Evolutionary conservation across 2,113 vertebrate genomes (phyloP), one percentile per base, ranked within the genome.

Genomic region (Antechinus flavipes): DNA sequence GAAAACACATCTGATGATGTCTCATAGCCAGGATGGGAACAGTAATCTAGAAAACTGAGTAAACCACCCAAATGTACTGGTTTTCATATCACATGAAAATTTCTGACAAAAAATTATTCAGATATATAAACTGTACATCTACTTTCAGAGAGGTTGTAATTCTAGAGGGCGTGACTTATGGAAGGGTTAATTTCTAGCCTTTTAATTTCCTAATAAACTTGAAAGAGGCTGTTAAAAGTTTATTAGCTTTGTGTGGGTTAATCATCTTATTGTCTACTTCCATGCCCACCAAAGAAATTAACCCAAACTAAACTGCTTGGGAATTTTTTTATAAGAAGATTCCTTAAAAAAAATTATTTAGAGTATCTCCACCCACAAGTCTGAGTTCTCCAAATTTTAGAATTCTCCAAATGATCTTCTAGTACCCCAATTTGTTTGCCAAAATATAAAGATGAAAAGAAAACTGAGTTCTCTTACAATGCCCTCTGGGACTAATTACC

Each of bases 401-500:
- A 95, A 92, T 98, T 98, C 93, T 97, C 90, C 94, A 91, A 97
- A 68, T 96, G 95, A 96, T 96, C 54, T 94, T 95, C 93, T 25
- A 95, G 91, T 89, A 97, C 93, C 95, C 61, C 93, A 96, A 98
- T 96, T 94, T 98, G 96, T 98, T 98, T 98, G 97, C 96, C 96
- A 97, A 98, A 98, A 98, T 93, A 97, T 92, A 97, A 97, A 98
- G 95, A 98, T 98, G 95, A 98, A 98, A 98, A 98, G 96, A 94
- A 98, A 98, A 96, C 93, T 95, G 96, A 97, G 97, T 96, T 98
- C 97, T 98, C 96, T 98, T 98, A 97, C 90, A 99, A 98, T 97
- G 96, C 98, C 98, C 98, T 98, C 96, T 97, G 98, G 98, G 98
- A 98, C 98, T 99, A 99, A 99, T 99, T 99, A 99, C 94, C 95